phyloP scores from a whole-genome alignment of 2,888 invertebrate genomes.

The Patella caerulea region DNA sequence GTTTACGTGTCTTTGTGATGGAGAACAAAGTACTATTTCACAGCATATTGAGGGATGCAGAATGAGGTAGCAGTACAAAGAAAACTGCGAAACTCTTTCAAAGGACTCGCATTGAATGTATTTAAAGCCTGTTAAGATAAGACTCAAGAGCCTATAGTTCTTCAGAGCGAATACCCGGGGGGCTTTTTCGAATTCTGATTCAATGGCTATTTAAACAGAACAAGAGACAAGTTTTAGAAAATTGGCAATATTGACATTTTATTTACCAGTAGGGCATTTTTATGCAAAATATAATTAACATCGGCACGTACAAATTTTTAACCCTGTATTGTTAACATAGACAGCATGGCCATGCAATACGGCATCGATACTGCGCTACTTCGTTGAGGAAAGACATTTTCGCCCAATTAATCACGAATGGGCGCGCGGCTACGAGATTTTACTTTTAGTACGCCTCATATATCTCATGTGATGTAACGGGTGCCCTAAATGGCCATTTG shows the following conservation, averaged over 20 bases:
- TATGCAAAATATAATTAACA: not conserved
- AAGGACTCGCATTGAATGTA: not conserved
- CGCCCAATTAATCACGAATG: not conserved
- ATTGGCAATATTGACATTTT: too few species aligned
- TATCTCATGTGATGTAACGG: not conserved
- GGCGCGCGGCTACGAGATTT: not conserved
- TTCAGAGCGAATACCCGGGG: not conserved
- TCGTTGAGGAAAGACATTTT: not conserved
- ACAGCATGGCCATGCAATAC: too few species aligned
- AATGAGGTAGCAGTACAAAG: slow-evolving; percentile 3
- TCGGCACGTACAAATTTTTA: too few species aligned
- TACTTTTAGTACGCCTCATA: not conserved
- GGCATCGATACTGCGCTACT: too few species aligned
- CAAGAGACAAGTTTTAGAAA: too few species aligned
- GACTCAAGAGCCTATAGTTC: not conserved
- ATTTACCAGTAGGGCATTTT: slow-evolving; percentile 13
- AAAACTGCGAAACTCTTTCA: not conserved
- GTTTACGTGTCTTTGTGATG: not conserved
- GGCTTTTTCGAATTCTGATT: not conserved
- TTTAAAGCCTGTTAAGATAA: not conserved
- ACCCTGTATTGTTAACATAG: too few species aligned
- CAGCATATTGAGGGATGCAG: not conserved
- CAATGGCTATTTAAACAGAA: too few species aligned
- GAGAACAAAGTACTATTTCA: not conserved
- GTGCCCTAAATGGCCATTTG: not conserved